phyloP scores from a whole-genome alignment of 2,113 vertebrate genomes.

The Columba livia region DNA sequence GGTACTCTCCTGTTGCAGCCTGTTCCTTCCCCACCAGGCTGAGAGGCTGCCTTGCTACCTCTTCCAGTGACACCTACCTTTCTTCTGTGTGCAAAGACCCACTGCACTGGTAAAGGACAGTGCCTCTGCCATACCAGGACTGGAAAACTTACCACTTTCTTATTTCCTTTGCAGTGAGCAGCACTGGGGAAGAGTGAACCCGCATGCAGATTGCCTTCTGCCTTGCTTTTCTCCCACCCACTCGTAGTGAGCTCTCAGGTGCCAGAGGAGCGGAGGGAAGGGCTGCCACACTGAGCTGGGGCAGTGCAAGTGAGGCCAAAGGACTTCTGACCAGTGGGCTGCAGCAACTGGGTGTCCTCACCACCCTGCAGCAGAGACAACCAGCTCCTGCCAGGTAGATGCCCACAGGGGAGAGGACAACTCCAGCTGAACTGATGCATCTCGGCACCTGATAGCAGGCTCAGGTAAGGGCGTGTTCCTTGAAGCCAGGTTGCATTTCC shows the following conservation, averaged over 20 bases:
- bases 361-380: background rate
- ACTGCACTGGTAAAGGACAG: rapidly evolving
- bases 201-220: rapidly evolving
- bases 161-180: constrained; percentile 38
- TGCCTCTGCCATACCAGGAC: background rate
- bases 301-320: background rate
- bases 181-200: background rate
- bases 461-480: constrained; percentile 12
- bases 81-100: background rate
- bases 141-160: background rate
- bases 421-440: constrained; percentile 49
- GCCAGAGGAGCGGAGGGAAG: background rate
- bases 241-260: rapidly evolving
- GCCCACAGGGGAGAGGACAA: background rate
- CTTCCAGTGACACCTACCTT: background rate
- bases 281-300: background rate
- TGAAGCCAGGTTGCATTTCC: background rate
- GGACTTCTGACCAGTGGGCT: rapidly evolving
- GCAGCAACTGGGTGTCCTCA: rapidly evolving
- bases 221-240: background rate
- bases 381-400: constrained; percentile 11
- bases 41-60: background rate
- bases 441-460: constrained; percentile 27
- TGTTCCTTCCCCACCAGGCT: background rate
- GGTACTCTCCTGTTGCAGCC: background rate